Evolutionary conservation across 2,888 invertebrate species (phyloP).

Genomic region (Zygothrica quintamaculata): DNA sequence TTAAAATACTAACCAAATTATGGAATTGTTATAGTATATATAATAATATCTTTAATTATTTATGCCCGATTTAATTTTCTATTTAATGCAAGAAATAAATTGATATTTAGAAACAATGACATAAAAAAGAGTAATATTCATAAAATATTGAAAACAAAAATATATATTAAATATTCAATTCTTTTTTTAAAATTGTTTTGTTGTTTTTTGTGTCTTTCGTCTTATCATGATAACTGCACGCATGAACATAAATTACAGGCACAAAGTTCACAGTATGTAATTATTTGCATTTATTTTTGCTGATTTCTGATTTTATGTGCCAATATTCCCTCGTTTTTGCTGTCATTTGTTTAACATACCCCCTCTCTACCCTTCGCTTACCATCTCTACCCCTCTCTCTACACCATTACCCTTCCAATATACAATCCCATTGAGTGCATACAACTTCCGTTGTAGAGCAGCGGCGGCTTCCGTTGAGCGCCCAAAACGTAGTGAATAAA

Average conservation of each 20-base stretch:
- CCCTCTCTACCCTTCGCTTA: no score
- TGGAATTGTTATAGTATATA: no score
- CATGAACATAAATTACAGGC: slow-evolving; percentile 4
- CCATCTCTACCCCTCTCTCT: no score
- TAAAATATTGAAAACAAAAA: background rate
- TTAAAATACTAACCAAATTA: no score
- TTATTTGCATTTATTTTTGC: slow-evolving; percentile 50
- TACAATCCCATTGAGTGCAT: slow-evolving; percentile 33
- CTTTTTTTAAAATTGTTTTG: no score
- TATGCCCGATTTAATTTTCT: no score
- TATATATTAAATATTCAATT: no score
- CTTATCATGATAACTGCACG: slow-evolving; percentile 2
- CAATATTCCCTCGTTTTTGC: slow-evolving; percentile 16
- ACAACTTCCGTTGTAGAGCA: slow-evolving; percentile 51
- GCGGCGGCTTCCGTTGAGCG: slow-evolving; percentile 41
- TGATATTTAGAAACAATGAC: no score
- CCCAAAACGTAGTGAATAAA: background rate
- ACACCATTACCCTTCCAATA: slow-evolving; percentile 14
- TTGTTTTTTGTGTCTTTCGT: no score
- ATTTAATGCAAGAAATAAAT: no score
- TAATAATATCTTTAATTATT: no score
- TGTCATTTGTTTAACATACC: slow-evolving; percentile 18
- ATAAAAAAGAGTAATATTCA: no score
- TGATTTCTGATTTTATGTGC: slow-evolving; percentile 29
- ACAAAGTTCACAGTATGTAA: slow-evolving; percentile 43